These are phyloP conservation scores for Loripinus fragilis DNA, from an alignment of 2,888 invertebrate genomes.

Conservation along the genomic window DNA sequence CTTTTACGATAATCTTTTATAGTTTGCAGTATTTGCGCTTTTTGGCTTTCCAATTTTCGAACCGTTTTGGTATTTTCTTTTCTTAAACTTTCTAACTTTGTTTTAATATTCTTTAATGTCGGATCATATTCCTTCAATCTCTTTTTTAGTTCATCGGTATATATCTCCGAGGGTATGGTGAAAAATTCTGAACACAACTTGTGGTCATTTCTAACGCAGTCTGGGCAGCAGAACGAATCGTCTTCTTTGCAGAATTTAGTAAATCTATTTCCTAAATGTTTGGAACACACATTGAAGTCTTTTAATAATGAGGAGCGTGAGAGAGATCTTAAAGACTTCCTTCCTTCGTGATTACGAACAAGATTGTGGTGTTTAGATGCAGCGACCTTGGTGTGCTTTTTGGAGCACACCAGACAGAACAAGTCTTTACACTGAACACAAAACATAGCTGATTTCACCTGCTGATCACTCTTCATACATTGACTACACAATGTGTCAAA, in stretches of 20 bases:
- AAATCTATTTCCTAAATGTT: not conserved
- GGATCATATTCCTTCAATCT: constrained; percentile 4
- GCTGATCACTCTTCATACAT: not conserved
- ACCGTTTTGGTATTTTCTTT: constrained; percentile 1
- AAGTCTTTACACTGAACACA: constrained; percentile 10
- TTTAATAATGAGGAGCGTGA: not conserved
- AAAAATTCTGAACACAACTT: constrained; percentile 14
- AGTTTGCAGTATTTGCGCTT: not conserved
- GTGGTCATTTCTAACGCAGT: constrained; percentile 3
- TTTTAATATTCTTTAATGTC: constrained; percentile 2
- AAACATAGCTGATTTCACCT: not conserved
- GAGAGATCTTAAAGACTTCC: not conserved
- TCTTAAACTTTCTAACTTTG: not conserved
- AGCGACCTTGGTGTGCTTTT: constrained; percentile 6
- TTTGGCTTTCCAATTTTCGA: not conserved
- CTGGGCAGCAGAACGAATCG: not conserved
- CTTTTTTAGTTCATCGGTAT: not conserved
- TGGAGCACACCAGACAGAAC: not conserved
- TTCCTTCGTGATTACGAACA: not conserved
- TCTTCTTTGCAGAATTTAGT: constrained; percentile 13
- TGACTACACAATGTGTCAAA: not conserved
- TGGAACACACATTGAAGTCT: not conserved
- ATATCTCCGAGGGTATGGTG: not conserved
- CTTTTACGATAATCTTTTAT: constrained; percentile 2
- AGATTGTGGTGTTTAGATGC: not conserved